phyloP scores from a whole-genome alignment of 2,888 invertebrate species.

The Polyploca ridens region DNA sequence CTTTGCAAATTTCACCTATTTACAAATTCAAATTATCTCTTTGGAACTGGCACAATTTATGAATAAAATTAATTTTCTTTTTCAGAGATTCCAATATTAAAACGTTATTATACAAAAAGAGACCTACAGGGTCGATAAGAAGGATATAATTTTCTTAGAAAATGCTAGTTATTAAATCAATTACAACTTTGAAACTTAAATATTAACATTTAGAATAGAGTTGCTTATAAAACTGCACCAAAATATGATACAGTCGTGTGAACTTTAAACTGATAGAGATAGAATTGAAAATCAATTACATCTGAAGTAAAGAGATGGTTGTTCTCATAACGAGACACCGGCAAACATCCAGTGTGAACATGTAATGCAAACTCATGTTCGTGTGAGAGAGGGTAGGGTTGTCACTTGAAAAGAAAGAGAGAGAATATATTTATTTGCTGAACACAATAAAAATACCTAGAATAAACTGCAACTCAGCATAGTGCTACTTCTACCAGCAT shows the following conservation, averaged over 20 bases:
- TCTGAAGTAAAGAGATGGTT: background rate
- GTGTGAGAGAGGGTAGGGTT: background rate
- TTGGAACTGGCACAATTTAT: background rate
- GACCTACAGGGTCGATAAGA: background rate
- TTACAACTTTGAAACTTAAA: background rate
- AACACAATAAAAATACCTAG: too few species aligned
- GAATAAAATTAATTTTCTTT: background rate
- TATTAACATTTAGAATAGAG: constrained; percentile 1
- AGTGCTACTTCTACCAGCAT: too few species aligned
- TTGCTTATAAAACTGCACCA: background rate
- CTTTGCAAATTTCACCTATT: constrained; percentile 1
- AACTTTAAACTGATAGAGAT: background rate
- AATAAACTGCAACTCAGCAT: too few species aligned
- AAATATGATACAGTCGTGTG: background rate
- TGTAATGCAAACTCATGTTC: constrained; percentile 28
- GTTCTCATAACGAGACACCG: constrained; percentile 8
- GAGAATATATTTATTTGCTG: too few species aligned
- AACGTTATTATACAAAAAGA: background rate
- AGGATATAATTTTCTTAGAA: background rate
- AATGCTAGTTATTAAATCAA: constrained; percentile 3
- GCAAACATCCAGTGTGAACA: constrained; percentile 37
- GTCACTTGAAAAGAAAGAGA: background rate
- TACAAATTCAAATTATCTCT: background rate
- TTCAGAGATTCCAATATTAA: background rate
- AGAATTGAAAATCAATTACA: background rate